phyloP scores from a whole-genome alignment of 2,113 vertebrate species.

The Rhynchopsitta pachyrhyncha region DNA sequence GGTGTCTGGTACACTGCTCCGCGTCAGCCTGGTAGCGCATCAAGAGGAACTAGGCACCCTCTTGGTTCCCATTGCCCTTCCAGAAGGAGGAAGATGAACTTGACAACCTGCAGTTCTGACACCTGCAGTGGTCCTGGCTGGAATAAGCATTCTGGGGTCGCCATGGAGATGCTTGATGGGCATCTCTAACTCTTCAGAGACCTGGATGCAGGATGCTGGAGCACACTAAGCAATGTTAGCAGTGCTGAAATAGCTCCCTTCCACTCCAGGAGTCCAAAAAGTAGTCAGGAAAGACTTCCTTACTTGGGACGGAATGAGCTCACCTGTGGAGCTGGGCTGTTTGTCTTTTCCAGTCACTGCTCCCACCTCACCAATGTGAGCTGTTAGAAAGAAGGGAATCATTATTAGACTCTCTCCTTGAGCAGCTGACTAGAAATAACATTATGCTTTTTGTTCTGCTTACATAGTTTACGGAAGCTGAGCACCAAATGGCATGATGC shows the following conservation, averaged over 20 bases:
- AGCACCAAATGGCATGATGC: rapidly evolving
- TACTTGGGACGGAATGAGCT: neutral
- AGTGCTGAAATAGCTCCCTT: neutral
- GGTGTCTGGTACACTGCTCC: neutral
- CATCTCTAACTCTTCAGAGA: neutral
- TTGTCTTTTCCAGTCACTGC: rapidly evolving
- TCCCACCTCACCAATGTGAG: neutral
- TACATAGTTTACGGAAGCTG: neutral
- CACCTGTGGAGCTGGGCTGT: neutral
- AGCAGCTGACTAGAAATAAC: neutral
- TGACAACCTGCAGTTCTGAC: rapidly evolving
- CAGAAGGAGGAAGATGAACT: neutral
- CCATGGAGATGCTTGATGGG: neutral
- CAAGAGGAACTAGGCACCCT: neutral
- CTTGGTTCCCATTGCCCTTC: neutral
- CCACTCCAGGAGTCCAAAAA: neutral
- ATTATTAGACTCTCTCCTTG: neutral
- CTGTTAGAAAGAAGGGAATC: neutral
- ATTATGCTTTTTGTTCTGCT: neutral
- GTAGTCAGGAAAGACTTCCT: neutral
- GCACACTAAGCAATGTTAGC: neutral
- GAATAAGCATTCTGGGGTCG: neutral
- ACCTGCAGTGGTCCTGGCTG: rapidly evolving
- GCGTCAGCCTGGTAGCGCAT: neutral
- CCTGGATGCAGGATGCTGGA: neutral